A percentile compares a stretch with the other conserved stretches of the same genome.
phyloP scores from a whole-genome alignment of 2,888 invertebrate species.

The Hirtodrosophila cameraria region DNA sequence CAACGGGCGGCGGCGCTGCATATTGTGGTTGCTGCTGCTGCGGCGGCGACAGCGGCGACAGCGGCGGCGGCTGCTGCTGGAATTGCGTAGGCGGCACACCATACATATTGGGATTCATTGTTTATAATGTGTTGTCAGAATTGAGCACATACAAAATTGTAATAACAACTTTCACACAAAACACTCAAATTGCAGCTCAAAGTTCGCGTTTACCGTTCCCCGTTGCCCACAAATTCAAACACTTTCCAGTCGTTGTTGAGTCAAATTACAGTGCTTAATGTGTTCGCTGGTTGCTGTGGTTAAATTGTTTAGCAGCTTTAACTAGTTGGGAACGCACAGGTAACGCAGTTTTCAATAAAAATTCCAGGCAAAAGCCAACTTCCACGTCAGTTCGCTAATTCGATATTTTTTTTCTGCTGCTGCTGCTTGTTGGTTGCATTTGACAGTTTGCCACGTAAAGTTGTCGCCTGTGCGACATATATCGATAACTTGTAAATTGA shows the following conservation, averaged over 20 bases:
- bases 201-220: constrained; percentile 65
- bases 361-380: constrained; percentile 69
- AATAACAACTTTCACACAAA: constrained; percentile 67
- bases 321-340: constrained; percentile 31
- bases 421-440: constrained; percentile 62
- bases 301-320: constrained; percentile 33
- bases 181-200: constrained; percentile 61
- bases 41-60: constrained; percentile 18
- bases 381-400: constrained; percentile 81
- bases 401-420: constrained; percentile 64
- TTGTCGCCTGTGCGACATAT: constrained; percentile 48
- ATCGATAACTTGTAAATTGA: constrained; percentile 33
- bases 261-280: constrained; percentile 19
- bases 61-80: constrained; percentile 54
- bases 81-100: constrained; percentile 82
- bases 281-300: constrained; percentile 13
- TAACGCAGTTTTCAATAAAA: constrained; percentile 48
- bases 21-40: constrained; percentile 50
- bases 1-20: constrained; percentile 56
- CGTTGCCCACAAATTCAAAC: constrained; percentile 26
- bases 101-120: constrained; percentile 81
- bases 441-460: constrained; percentile 82
- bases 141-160: constrained; percentile 41
- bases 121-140: constrained; percentile 22
- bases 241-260: constrained; percentile 7